A percentile compares a stretch with the other conserved stretches of the same genome.
phyloP scores from a whole-genome alignment of 2,113 vertebrate genomes.

The Callipepla squamata region DNA sequence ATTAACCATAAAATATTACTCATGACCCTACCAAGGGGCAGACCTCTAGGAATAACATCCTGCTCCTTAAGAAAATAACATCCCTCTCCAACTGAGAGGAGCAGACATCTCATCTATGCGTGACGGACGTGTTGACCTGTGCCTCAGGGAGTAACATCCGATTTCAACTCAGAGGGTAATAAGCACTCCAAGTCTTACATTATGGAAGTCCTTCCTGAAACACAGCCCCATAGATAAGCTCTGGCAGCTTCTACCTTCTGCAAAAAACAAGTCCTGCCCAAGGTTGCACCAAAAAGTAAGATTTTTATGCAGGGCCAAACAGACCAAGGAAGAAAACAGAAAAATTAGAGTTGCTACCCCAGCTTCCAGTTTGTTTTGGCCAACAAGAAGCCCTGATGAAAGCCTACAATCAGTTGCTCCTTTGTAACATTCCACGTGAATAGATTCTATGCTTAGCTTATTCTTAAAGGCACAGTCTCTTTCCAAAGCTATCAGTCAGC shows the following conservation, averaged over 20 bases:
- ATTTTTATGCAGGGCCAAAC: background rate
- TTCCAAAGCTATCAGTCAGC: background rate
- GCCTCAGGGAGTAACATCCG: conserved; percentile 54
- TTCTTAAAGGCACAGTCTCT: background rate
- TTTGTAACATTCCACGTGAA: background rate
- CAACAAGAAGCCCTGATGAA: background rate
- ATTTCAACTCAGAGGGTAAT: conserved; percentile 26
- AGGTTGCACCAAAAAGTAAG: background rate
- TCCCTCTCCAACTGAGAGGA: conserved; percentile 58
- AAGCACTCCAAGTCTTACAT: background rate
- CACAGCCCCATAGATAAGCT: background rate
- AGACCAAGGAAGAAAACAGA: background rate
- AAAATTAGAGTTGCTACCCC: background rate
- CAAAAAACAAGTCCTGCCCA: background rate
- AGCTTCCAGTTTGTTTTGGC: background rate
- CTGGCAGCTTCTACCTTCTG: background rate
- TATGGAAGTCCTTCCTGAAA: background rate
- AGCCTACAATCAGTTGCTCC: background rate
- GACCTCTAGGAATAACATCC: conserved; percentile 78
- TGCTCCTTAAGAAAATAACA: conserved; percentile 77
- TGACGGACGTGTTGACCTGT: conserved; percentile 51
- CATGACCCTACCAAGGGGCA: conserved; percentile 70
- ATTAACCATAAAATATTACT: conserved; percentile 74
- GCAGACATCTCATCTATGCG: conserved; percentile 50
- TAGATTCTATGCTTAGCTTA: background rate